phyloP scores from a whole-genome alignment of 1,140 invertebrate genomes.

The Tribolium castaneum region DNA sequence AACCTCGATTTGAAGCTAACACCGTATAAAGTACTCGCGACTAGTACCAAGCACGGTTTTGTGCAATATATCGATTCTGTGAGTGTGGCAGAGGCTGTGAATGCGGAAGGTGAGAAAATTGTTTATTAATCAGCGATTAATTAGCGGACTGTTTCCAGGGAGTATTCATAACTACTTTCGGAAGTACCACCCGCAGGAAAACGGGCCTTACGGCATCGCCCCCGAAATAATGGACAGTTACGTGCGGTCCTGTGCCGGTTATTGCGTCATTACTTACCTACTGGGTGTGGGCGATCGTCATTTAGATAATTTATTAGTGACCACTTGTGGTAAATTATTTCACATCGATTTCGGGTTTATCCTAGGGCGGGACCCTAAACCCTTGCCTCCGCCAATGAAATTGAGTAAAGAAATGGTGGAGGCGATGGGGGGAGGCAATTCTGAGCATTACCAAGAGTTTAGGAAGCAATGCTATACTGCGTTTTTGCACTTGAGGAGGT shows the following conservation, averaged over 20 bases:
- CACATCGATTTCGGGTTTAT: constrained; percentile 99
- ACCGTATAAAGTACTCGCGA: constrained; percentile 93
- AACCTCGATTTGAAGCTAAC: constrained; percentile 96
- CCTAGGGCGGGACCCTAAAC: constrained; percentile 97
- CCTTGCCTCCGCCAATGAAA: constrained; percentile 98
- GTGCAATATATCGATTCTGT: constrained; percentile 97
- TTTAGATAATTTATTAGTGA: constrained; percentile 95
- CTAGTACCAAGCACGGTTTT: constrained; percentile 95
- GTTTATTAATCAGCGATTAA: neutral
- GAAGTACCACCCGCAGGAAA: constrained; percentile 89
- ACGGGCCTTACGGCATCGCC: constrained; percentile 88
- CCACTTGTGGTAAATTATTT: constrained; percentile 91
- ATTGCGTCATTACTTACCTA: constrained; percentile 98
- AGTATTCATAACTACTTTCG: constrained; percentile 92
- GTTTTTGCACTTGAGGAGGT: constrained; percentile 92
- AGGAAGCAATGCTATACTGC: constrained; percentile 95
- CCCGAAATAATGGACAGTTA: constrained; percentile 98
- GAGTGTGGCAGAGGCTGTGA: constrained; percentile 91
- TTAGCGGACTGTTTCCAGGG: constrained; percentile 42
- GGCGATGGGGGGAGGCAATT: constrained; percentile 95
- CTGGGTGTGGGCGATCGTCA: constrained; percentile 98
- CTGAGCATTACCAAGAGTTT: constrained; percentile 95
- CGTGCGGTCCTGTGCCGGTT: constrained; percentile 97
- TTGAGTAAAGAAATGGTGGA: constrained; percentile 99
- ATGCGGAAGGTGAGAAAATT: constrained; percentile 74